Evolutionary conservation across 2,888 invertebrate genomes (phyloP).

Genomic region (Thyatira batis): DNA sequence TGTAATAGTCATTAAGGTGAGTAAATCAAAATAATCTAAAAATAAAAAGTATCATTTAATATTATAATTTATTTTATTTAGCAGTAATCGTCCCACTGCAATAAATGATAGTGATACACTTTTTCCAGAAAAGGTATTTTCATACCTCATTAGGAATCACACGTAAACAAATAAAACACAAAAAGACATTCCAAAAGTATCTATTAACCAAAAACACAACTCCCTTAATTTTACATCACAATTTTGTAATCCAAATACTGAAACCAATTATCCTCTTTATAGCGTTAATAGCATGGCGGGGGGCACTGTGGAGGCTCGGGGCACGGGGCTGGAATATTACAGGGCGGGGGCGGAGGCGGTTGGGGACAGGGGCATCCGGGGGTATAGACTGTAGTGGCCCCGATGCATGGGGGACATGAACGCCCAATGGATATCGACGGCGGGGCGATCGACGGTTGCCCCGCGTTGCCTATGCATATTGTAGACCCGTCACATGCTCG

Average conservation of each 20-base stretch:
- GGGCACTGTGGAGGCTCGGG: constrained; percentile 17
- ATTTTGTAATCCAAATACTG: not conserved
- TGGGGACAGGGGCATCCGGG: constrained; percentile 31
- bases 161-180: too few relatives aligned
- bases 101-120: too few relatives aligned
- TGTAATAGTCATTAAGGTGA: too few relatives aligned
- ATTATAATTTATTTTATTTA: too few relatives aligned
- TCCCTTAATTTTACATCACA: not conserved
- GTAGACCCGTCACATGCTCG: constrained; percentile 47
- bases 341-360: constrained; percentile 15
- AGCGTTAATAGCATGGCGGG: constrained; percentile 10
- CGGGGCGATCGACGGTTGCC: constrained; percentile 42
- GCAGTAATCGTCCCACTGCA: too few relatives aligned
- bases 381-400: constrained; percentile 47
- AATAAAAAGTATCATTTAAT: too few relatives aligned
- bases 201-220: too few relatives aligned
- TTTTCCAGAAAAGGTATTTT: too few relatives aligned
- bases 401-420: constrained; percentile 42
- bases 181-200: too few relatives aligned
- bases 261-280: not conserved
- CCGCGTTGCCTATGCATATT: constrained; percentile 44
- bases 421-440: constrained; percentile 44
- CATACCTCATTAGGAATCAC: too few relatives aligned
- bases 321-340: constrained; percentile 16
- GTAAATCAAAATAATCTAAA: too few relatives aligned